These are phyloP conservation scores for Rhimphoctona megacephalus DNA, from an alignment of 2,888 invertebrate genomes.

Conservation along the genomic window DNA sequence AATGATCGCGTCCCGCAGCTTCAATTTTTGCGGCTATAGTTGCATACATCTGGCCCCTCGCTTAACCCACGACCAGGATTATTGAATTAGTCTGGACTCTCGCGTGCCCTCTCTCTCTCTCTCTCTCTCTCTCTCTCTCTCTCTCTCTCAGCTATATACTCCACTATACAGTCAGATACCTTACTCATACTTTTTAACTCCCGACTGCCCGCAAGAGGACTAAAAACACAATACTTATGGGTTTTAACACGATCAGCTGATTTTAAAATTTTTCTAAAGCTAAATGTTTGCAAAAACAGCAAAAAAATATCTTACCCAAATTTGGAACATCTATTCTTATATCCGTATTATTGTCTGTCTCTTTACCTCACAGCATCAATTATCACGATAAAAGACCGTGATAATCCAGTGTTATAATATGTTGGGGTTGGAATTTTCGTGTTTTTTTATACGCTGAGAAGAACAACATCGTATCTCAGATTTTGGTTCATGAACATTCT, in stretches of 20 bases:
- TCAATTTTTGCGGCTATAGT: slow-evolving; percentile 48
- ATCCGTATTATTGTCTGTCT: too few species aligned
- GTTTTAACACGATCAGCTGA: background rate
- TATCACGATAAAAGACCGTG: background rate
- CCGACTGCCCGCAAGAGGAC: background rate
- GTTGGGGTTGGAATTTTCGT: too few species aligned
- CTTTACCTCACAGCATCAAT: background rate
- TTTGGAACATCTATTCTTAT: background rate
- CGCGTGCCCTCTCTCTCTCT: slow-evolving; percentile 38
- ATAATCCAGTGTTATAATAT: too few species aligned
- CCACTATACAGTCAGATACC: background rate
- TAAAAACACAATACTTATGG: background rate
- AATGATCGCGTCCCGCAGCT: slow-evolving; percentile 38
- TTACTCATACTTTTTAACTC: background rate
- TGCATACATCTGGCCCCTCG: slow-evolving; percentile 75
- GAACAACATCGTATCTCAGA: too few species aligned
- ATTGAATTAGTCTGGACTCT: slow-evolving; percentile 77
- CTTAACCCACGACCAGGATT: slow-evolving; percentile 69
- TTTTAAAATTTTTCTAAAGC: background rate
- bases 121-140: slow-evolving; percentile 15
- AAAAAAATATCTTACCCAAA: background rate
- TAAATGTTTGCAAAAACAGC: background rate
- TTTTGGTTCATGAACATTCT: too few species aligned
- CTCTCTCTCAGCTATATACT: background rate
- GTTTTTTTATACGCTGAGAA: too few species aligned